Conservation (phyloP, 2,797 vertebrate genomes). For the Todus mexicanus region DNA sequence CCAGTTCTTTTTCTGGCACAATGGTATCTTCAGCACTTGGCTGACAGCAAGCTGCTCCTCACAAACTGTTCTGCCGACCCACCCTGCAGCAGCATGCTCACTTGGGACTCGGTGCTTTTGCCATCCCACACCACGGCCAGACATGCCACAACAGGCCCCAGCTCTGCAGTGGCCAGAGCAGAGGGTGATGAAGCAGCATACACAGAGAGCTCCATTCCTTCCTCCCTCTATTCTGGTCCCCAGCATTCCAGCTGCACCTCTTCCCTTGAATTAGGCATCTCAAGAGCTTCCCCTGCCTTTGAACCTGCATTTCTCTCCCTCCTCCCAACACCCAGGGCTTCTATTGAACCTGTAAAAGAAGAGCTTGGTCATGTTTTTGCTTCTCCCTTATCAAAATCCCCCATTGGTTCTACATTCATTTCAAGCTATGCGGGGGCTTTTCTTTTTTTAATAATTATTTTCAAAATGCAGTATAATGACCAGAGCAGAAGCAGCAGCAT, state of each 20-base stretch:
- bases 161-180: neutral
- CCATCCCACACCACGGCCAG: neutral
- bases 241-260: neutral
- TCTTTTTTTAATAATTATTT: neutral
- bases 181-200: neutral
- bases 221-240: neutral
- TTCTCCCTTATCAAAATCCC: neutral
- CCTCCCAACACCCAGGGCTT: neutral
- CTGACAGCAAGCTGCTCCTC: neutral
- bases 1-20: conserved; percentile 29
- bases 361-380: neutral
- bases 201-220: neutral
- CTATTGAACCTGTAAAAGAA: neutral
- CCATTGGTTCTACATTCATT: neutral
- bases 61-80: accelerated
- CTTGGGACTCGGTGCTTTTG: neutral
- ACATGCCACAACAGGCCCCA: accelerated
- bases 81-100: accelerated
- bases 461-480: neutral
- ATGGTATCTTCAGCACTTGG: neutral
- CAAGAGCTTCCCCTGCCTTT: neutral
- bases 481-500: neutral
- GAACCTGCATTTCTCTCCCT: neutral
- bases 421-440: neutral
- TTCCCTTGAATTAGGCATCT: neutral